Evolutionary conservation across 2,797 vertebrate genomes (phyloP).

Genomic region (Propithecus perrieri): DNA sequence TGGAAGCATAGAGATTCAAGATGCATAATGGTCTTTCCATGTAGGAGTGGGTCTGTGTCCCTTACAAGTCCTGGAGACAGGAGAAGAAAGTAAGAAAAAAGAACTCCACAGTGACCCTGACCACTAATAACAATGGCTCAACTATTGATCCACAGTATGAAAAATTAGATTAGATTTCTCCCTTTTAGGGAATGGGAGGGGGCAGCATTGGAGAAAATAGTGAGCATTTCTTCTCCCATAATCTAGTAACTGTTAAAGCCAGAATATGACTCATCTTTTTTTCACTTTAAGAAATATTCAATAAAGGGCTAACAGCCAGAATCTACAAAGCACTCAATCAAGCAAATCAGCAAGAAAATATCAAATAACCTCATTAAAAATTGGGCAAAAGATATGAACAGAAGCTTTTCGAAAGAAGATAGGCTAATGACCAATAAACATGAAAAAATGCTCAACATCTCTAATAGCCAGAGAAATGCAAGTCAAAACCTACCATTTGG

Average conservation of each 20-base stretch:
- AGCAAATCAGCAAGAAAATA: too few relatives aligned
- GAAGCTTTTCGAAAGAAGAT: too few relatives aligned
- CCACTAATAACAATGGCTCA: background rate
- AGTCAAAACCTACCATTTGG: too few relatives aligned
- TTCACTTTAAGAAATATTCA: background rate
- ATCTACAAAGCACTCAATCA: too few relatives aligned
- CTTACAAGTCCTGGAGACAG: background rate
- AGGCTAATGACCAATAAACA: too few relatives aligned
- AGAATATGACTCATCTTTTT: background rate
- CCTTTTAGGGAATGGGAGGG: too few relatives aligned
- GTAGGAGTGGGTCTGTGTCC: background rate
- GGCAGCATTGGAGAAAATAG: background rate
- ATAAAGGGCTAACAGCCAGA: too few relatives aligned
- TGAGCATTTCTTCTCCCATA: background rate
- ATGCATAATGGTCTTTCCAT: background rate
- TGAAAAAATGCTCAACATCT: too few relatives aligned
- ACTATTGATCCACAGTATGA: background rate
- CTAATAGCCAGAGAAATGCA: too few relatives aligned
- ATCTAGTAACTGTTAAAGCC: background rate
- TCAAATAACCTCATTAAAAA: too few relatives aligned
- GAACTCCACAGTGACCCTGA: background rate
- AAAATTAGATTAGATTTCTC: background rate
- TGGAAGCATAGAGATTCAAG: background rate
- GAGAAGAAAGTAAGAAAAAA: background rate
- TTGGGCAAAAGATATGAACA: too few relatives aligned